Evolutionary conservation across 2,888 invertebrate genomes (phyloP).

Genomic region (Pristionchus entomophagus): DNA sequence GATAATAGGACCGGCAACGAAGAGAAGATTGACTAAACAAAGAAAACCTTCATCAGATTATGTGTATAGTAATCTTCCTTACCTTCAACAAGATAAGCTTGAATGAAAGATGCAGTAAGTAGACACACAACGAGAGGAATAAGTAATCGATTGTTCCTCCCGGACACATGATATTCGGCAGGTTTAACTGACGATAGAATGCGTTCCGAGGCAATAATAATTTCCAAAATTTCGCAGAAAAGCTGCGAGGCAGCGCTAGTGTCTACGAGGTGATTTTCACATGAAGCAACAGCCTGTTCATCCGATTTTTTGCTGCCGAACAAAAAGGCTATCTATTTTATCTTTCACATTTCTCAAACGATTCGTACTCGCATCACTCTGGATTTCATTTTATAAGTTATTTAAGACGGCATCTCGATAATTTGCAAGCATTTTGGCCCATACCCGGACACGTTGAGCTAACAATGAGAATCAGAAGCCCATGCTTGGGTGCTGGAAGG

Average conservation of each 20-base stretch:
- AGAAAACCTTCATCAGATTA: not conserved
- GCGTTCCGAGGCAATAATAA: not conserved
- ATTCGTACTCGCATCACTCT: no score
- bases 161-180: not conserved
- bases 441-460: no score
- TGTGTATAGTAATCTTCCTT: not conserved
- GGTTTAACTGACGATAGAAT: not conserved
- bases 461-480: no score
- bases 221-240: not conserved
- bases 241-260: not conserved
- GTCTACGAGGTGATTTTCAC: no score
- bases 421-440: no score
- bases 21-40: not conserved
- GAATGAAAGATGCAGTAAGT: not conserved
- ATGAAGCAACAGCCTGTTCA: no score
- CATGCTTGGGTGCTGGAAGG: no score
- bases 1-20: not conserved
- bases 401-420: no score
- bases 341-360: no score
- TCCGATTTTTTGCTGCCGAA: no score
- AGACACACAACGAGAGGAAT: not conserved
- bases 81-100: not conserved
- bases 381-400: no score
- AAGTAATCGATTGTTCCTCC: not conserved
- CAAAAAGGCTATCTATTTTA: no score